Conservation (phyloP, 2,113 vertebrate species). For the Nyctereutes procyonoides region DNA sequence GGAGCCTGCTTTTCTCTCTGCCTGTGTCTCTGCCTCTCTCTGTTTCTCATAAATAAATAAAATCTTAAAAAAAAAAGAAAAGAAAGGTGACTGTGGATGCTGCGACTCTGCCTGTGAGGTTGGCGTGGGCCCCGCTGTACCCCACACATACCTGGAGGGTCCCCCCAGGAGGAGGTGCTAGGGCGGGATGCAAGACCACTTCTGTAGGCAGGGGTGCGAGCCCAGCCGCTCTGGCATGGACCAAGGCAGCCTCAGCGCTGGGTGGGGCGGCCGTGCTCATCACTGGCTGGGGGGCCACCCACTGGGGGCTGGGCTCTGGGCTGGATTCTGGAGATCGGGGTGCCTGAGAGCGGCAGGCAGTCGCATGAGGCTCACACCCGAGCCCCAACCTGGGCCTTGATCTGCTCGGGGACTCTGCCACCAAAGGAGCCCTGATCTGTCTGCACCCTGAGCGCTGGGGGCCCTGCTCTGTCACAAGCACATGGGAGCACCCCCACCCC, state of each 20-base stretch:
- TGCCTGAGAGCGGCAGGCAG: background rate
- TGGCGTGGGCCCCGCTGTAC: background rate
- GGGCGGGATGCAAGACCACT: background rate
- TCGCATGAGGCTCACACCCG: background rate
- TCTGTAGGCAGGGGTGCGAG: no score
- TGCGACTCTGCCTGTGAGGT: fast-evolving
- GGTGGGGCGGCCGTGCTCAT: background rate
- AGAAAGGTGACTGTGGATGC: background rate
- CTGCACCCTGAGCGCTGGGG: background rate
- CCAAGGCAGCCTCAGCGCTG: background rate
- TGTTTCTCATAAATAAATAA: no score
- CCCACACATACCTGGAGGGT: background rate
- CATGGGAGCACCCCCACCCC: background rate
- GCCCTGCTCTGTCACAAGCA: fast-evolving
- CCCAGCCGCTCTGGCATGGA: background rate
- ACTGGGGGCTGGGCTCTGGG: no score
- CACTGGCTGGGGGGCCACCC: no score
- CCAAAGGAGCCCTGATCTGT: background rate
- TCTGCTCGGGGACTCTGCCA: background rate
- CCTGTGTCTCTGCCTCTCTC: no score
- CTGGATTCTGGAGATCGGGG: no score
- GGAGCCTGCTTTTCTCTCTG: no score
- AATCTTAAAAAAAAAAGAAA: no score
- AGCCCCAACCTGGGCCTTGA: background rate
- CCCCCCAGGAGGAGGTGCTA: background rate